Evolutionary conservation across 1,140 invertebrate genomes (phyloP).

Genomic region (Chelonus insularis): DNA sequence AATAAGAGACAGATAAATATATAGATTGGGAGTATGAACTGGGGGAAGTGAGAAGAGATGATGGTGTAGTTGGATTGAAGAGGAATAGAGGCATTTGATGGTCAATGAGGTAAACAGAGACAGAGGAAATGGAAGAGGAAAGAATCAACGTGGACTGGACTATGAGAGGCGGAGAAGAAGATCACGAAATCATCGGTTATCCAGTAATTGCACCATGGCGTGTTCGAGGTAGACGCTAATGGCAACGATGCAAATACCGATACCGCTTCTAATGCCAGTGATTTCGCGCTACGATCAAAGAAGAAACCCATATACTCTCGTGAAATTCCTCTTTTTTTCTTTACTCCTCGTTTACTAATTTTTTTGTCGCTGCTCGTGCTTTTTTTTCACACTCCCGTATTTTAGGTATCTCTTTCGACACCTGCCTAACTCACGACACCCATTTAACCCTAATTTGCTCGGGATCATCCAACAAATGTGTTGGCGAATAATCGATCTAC

Average conservation of each 20-base stretch:
- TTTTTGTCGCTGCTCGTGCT: neutral
- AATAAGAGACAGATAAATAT: no score
- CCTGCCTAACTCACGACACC: neutral
- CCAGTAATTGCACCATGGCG: conserved; percentile 52
- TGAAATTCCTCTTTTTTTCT: neutral
- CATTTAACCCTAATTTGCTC: conserved; percentile 10
- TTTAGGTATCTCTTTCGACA: conserved; percentile 1
- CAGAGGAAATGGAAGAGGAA: neutral
- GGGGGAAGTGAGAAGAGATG: neutral
- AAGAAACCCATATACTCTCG: no score
- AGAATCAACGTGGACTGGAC: neutral
- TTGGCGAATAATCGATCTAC: conserved; percentile 8
- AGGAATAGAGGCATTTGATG: no score
- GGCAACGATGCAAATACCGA: conserved; percentile 54
- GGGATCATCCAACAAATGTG: neutral
- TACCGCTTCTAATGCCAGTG: conserved; percentile 45
- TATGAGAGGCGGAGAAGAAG: conserved; percentile 32
- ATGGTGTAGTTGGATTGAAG: neutral
- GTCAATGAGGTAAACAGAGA: neutral
- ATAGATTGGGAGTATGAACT: neutral
- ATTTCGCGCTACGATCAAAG: conserved; percentile 39
- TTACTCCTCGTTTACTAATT: conserved; percentile 1
- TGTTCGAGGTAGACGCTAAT: conserved; percentile 49
- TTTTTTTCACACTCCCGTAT: conserved; percentile 1
- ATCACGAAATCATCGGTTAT: conserved; percentile 48